Base-by-base conservation (phyloP, 2,797 vertebrate genomes). In the Phrynocephalus guinanensis region DNA sequence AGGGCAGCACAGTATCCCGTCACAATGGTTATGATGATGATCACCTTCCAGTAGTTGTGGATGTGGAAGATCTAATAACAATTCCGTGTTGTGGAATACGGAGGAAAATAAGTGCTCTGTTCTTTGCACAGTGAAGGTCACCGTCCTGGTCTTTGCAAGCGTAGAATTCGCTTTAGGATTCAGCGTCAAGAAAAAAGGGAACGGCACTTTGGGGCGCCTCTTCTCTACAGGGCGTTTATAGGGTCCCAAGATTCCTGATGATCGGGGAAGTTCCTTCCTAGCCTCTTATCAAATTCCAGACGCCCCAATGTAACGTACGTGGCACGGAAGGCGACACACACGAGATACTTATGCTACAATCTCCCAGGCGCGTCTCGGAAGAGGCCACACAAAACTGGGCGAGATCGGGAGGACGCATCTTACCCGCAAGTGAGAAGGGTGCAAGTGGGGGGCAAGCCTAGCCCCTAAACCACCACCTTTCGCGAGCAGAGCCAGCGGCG, bases 401-500 rank as follows among this genome's bases (percentile, higher is more conserved):
- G 60, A 24, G 79, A 3, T 33, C 30, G 30, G 24, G 33, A 6
- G 1, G 2, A 0, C 82, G 71, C 13, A 11, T 52, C 93, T 94
- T 91, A 94, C 94, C 93, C 94, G 66, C 11, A 38, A 1, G 3
- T 4, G 2, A 28, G 79, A 73, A 1, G 38, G 5, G 33, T 70
- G 33, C 30, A 44, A 1, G 83, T 8, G 60, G 1, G 48, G 60
- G 7, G 5, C 10, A 1, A 76, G 6, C 2, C 60, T 11, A 11
- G n/a, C 7, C 60, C 20, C 6, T 1, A 1, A 3, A 0, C 0
- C 9, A 0, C 0, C 9, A 1, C 0, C 4, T 0, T 52, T 22
- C 0, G 0, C 28, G 0, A 48, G 2, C 0, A 66, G 7, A 8
- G 1, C 0, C 24, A 0, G 3, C 0, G 0, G 13, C 68, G 89